Evolutionary conservation across 1,140 invertebrate species (phyloP).

Genomic region (Drosophila insularis): DNA sequence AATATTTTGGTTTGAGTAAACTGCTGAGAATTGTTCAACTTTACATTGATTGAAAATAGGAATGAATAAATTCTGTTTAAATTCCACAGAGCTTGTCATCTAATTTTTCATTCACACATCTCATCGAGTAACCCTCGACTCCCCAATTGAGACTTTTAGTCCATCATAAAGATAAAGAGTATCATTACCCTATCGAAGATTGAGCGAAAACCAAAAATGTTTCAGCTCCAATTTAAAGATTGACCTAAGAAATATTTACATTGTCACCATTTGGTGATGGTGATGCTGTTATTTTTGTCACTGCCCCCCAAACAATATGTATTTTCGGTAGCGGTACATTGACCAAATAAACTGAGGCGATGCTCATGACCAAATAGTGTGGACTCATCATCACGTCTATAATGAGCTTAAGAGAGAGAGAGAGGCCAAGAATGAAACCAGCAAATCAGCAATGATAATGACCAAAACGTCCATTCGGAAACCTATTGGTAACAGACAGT

Average conservation of each 20-base stretch:
- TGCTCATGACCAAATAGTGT: slow-evolving; percentile 3
- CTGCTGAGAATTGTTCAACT: no score
- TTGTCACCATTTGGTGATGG: not conserved
- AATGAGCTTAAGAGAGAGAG: slow-evolving; percentile 19
- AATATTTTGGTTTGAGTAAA: no score
- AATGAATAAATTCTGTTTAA: no score
- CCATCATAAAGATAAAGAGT: no score
- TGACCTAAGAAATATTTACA: not conserved
- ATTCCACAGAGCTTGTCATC: no score
- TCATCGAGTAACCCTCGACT: no score
- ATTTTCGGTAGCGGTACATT: slow-evolving; percentile 6
- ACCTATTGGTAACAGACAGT: not conserved
- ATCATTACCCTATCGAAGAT: not conserved
- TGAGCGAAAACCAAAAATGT: not conserved
- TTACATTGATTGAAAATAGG: no score
- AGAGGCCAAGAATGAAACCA: slow-evolving; percentile 9
- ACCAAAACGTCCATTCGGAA: not conserved
- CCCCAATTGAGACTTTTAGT: no score
- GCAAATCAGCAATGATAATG: slow-evolving; percentile 22
- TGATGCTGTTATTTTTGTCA: not conserved
- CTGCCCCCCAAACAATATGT: not conserved
- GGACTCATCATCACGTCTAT: slow-evolving; percentile 8
- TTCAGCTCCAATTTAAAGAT: not conserved
- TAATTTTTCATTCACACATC: no score
- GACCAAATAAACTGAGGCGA: not conserved